A percentile compares a stretch with the other conserved stretches of the same genome.
These are phyloP conservation scores for Chirona hameri DNA, from an alignment of 2,888 invertebrate genomes.

Conservation along the genomic window DNA sequence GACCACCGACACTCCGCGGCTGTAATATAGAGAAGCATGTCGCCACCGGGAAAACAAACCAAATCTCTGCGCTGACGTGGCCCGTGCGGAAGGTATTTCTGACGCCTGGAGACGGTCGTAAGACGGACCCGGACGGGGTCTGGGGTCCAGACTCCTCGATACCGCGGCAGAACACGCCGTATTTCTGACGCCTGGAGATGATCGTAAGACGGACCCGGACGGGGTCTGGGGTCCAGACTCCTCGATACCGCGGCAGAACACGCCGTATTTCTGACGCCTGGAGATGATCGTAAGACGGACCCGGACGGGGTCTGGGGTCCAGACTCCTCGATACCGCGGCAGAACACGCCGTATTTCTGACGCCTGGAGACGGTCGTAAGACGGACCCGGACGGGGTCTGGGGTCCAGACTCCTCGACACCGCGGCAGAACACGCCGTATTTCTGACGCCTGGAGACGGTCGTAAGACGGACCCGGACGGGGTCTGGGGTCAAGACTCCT, in stretches of 20 bases:
- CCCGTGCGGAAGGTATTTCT: background rate
- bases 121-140: background rate
- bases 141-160: background rate
- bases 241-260: no score
- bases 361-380: background rate
- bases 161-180: no score
- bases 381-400: background rate
- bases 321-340: no score
- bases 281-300: background rate
- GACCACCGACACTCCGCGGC: no score
- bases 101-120: background rate
- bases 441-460: background rate
- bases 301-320: background rate
- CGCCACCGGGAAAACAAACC: no score
- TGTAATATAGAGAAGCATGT: no score
- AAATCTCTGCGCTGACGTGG: no score
- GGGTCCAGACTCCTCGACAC: background rate
- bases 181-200: background rate
- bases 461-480: background rate
- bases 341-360: no score
- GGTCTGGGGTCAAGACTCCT: background rate
- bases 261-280: background rate
- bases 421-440: background rate
- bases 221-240: background rate
- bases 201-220: background rate